A percentile compares a stretch with the other conserved stretches of the same genome.
These are phyloP conservation scores for Tetragonula carbonaria DNA, from an alignment of 2,888 invertebrate species.

Conservation along the genomic window DNA sequence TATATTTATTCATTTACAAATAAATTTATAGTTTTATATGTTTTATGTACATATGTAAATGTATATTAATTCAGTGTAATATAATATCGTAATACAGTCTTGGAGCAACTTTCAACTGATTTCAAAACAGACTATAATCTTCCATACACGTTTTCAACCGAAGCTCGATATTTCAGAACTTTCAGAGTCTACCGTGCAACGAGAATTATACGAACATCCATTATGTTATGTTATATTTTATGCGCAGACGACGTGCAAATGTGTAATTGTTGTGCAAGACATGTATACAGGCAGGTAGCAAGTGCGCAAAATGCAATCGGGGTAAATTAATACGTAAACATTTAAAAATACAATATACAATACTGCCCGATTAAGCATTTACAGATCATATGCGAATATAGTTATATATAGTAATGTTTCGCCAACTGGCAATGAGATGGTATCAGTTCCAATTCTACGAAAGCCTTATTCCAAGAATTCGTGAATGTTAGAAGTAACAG, in stretches of 20 bases:
- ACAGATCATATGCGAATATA: neutral
- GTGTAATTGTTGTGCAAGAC: neutral
- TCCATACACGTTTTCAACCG: neutral
- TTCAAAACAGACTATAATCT: neutral
- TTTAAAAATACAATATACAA: neutral
- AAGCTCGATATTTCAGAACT: neutral
- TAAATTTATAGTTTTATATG: no score
- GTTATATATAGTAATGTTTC: neutral
- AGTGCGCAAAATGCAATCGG: neutral
- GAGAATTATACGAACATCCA: neutral
- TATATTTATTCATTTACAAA: no score
- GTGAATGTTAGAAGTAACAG: no score
- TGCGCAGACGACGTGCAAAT: neutral
- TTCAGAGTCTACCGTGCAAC: neutral
- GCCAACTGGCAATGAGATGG: no score
- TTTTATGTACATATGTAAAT: no score
- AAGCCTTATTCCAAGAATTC: no score
- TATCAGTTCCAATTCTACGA: no score
- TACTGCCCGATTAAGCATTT: constrained; percentile 1
- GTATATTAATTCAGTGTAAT: no score
- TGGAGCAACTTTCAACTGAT: neutral
- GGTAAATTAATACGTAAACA: neutral
- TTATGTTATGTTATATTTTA: neutral
- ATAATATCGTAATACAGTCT: neutral
- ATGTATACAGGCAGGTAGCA: neutral